These are phyloP conservation scores for Athripsodes cinereus DNA, from an alignment of 2,888 invertebrate species.

Conservation along the genomic window DNA sequence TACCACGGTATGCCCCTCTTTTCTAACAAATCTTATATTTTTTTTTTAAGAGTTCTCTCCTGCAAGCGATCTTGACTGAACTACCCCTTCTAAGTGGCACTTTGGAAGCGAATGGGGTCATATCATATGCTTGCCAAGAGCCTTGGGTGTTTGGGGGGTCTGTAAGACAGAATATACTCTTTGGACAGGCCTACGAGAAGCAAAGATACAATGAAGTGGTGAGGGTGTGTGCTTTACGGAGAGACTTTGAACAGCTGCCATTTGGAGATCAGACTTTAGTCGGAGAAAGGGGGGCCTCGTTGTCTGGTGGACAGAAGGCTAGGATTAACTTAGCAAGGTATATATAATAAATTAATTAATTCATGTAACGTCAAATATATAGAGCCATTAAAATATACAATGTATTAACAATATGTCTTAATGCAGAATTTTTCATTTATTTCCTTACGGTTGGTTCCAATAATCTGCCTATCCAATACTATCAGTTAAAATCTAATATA, in stretches of 20 bases:
- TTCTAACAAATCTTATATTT: no score
- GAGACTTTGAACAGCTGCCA: constrained; percentile 39
- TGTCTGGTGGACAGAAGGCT: constrained; percentile 70
- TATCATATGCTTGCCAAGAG: constrained; percentile 80
- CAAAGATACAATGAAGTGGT: constrained; percentile 38
- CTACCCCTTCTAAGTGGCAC: constrained; percentile 57
- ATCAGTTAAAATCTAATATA: no score
- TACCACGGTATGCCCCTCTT: no score
- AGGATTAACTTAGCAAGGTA: constrained; percentile 58
- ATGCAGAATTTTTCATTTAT: no score
- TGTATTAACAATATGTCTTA: no score
- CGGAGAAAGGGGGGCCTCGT: constrained; percentile 64
- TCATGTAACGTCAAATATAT: no score
- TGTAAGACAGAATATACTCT: constrained; percentile 77
- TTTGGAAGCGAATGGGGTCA: constrained; percentile 56
- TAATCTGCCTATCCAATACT: no score
- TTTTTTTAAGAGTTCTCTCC: constrained; percentile 49
- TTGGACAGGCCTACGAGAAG: constrained; percentile 61
- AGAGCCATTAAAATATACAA: no score
- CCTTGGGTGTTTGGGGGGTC: constrained; percentile 78
- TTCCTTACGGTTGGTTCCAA: no score
- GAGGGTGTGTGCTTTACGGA: constrained; percentile 40
- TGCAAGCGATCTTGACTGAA: constrained; percentile 68
- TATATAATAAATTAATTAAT: no score
- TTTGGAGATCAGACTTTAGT: constrained; percentile 64